Conservation (phyloP, 2,113 vertebrate genomes). For the Picathartes gymnocephalus region DNA sequence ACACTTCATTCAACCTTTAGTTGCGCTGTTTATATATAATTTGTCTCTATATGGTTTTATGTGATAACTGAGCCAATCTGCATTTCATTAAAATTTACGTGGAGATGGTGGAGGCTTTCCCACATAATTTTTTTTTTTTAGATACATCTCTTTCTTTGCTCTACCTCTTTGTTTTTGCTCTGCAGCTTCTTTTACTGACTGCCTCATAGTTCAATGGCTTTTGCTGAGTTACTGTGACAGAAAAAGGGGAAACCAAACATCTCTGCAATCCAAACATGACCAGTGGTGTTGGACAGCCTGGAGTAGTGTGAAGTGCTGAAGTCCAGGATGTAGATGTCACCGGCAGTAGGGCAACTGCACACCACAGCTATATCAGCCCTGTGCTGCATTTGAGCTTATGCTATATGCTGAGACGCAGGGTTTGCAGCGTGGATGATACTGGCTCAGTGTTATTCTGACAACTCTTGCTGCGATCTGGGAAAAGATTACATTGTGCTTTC, state of each 20-base stretch:
- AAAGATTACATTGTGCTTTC: background rate
- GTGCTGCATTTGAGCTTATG: background rate
- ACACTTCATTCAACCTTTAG: conserved; percentile 21
- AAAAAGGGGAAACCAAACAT: background rate
- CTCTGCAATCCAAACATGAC: background rate
- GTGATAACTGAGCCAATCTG: background rate
- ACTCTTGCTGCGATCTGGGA: background rate
- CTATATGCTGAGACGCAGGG: fast-evolving
- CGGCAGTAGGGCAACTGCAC: background rate
- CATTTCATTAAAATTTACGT: background rate
- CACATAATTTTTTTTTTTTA: background rate
- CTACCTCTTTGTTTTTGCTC: background rate
- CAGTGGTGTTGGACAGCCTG: background rate
- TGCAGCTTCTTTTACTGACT: background rate
- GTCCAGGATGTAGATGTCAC: fast-evolving
- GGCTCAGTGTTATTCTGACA: background rate
- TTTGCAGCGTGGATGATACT: background rate
- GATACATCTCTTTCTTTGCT: background rate
- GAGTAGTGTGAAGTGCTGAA: background rate
- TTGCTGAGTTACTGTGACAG: background rate
- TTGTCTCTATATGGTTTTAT: conserved; percentile 3
- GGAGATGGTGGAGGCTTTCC: background rate
- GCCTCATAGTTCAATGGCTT: background rate
- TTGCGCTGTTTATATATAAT: conserved; percentile 12
- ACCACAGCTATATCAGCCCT: background rate